phyloP scores from a whole-genome alignment of 2,888 invertebrate species.

The Drosophila flavopinicola region DNA sequence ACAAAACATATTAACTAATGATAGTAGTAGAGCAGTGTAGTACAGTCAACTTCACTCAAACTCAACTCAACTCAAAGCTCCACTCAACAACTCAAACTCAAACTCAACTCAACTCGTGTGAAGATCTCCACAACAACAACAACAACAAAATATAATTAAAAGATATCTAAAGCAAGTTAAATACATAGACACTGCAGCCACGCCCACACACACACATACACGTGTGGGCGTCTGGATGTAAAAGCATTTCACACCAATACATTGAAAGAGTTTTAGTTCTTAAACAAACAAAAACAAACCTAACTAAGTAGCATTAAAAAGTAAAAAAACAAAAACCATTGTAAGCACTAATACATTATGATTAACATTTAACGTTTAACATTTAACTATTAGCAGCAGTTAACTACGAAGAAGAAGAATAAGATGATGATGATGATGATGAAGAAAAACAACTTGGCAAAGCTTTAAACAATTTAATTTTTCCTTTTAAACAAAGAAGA shows the following conservation, averaged over 20 bases:
- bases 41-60: constrained; percentile 74
- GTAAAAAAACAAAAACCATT: constrained; percentile 33
- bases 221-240: constrained; percentile 13
- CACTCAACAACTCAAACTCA: constrained; percentile 42
- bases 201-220: constrained; percentile 13
- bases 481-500: constrained; percentile 49
- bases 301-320: constrained; percentile 61
- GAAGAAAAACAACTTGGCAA: constrained; percentile 77
- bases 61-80: constrained; percentile 51
- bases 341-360: constrained; percentile 58
- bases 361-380: constrained; percentile 61
- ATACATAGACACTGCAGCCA: constrained; percentile 35
- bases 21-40: constrained; percentile 54
- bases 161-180: constrained; percentile 20
- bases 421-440: constrained; percentile 18
- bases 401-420: constrained; percentile 24
- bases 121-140: constrained; percentile 65
- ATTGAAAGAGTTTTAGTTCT: constrained; percentile 63
- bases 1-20: constrained; percentile 44
- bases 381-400: constrained; percentile 70
- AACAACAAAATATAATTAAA: constrained; percentile 9
- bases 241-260: constrained; percentile 53
- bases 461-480: constrained; percentile 82
- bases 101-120: constrained; percentile 56
- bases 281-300: constrained; percentile 20